A percentile compares a stretch with the other conserved stretches of the same genome.
phyloP scores from a whole-genome alignment of 2,113 vertebrate genomes.

The Candoia aspera region DNA sequence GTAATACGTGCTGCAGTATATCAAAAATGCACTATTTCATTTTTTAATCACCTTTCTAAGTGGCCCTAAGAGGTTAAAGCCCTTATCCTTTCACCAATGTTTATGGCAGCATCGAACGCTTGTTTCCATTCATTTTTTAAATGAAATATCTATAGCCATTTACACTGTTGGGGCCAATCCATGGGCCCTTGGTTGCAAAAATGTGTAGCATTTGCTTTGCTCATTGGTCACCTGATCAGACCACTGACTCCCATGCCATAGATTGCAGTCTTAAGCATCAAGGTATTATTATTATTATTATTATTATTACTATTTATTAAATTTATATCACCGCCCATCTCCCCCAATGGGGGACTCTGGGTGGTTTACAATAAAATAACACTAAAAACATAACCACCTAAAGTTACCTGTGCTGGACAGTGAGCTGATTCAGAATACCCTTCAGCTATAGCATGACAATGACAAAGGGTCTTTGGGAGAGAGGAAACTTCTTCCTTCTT shows the following conservation, averaged over 20 bases:
- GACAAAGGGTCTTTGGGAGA: not conserved
- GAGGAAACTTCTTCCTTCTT: not conserved
- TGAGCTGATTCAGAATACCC: not conserved
- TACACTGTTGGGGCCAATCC: not conserved
- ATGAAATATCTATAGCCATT: not conserved
- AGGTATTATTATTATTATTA: too few relatives aligned
- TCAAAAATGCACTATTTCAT: not conserved
- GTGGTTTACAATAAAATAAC: too few relatives aligned
- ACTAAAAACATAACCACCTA: too few relatives aligned
- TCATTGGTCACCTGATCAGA: not conserved
- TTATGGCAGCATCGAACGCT: not conserved
- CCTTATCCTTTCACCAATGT: not conserved
- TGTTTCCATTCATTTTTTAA: not conserved
- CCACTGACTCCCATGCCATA: not conserved
- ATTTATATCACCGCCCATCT: too few relatives aligned
- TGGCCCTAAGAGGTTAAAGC: not conserved
- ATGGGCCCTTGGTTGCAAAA: not conserved
- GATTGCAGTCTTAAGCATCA: not conserved
- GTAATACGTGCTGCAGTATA: not conserved
- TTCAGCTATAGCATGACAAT: not conserved
- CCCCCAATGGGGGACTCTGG: too few relatives aligned
- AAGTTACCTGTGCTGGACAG: not conserved
- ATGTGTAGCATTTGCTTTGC: not conserved
- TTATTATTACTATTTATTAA: too few relatives aligned
- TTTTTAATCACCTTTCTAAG: not conserved